A percentile compares a stretch with the other conserved stretches of the same genome.
phyloP scores from a whole-genome alignment of 2,888 invertebrate species.

The Mycalesis mineus region DNA sequence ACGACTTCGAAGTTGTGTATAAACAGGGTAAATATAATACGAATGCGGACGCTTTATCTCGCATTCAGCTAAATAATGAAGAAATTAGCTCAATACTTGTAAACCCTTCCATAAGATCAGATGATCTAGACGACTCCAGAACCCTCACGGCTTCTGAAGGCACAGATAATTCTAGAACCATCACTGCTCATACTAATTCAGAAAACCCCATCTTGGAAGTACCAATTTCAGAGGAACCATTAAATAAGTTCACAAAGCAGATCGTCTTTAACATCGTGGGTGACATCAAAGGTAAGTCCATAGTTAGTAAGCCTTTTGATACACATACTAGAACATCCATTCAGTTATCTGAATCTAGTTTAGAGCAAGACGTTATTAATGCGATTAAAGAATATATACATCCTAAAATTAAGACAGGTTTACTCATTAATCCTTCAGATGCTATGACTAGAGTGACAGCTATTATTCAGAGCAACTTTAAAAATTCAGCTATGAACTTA shows the following conservation, averaged over 20 bases:
- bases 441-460: constrained; percentile 27
- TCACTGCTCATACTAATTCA: constrained; percentile 3
- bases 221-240: constrained; percentile 17
- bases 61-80: constrained; percentile 19
- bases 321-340: constrained; percentile 24
- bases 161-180: too few relatives aligned
- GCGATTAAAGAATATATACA: constrained; percentile 35
- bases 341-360: constrained; percentile 28
- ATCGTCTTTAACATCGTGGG: constrained; percentile 14
- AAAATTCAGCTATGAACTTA: constrained; percentile 31
- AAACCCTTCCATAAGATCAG: neutral
- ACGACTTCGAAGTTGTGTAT: constrained; percentile 18
- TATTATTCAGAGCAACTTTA: constrained; percentile 31
- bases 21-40: constrained; percentile 23
- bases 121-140: neutral
- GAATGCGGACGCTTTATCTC: constrained; percentile 22
- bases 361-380: constrained; percentile 31
- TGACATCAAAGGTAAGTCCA: constrained; percentile 18
- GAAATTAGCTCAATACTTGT: neutral
- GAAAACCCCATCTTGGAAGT: constrained; percentile 15
- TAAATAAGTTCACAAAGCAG: constrained; percentile 18
- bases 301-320: constrained; percentile 24
- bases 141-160: constrained; percentile 14
- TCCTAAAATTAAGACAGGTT: too few relatives aligned
- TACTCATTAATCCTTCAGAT: constrained; percentile 27